Base-by-base conservation (phyloP, 1,140 invertebrate species). In the Melitaea cinxia region DNA sequence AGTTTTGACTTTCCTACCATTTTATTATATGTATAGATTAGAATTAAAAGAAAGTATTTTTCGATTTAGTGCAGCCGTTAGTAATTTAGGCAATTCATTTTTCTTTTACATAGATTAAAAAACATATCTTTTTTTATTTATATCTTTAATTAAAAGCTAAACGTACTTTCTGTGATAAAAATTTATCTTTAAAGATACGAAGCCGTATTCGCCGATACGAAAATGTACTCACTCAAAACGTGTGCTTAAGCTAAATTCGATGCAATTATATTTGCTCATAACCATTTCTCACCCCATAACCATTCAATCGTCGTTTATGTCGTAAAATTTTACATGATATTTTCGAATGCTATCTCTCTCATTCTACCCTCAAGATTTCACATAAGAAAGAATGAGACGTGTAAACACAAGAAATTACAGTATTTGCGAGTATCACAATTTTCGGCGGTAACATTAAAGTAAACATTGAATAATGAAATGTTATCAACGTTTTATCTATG, bases 321-420 rank as follows among this genome's bases (percentile, higher is more conserved):
- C 83, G 77, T 84, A 80, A 86, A 86, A 81, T 76, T 82, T 86
- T 77, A 84, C 77, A 83, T 72, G 75, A 77, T 75, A 55, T 72
- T 62, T 78, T 78, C 71, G 70, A 68, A n/a, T 63, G 65, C n/a
- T 23, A 49, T 19, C 37, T 42, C 3, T 83, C 80, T 57, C 73
- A 24, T 54, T 82, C 65, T 56, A 64, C 53, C 6, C 30, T 26
- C 15, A 42, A 17, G 15, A 7, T 17, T 9, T 17, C 3, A 14
- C 15, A 17, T 4, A 47, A 53, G 59, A 75, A n/a, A 65, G 65
- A 42, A 69, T 77, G 63, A 68, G 61, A 60, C 30, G 54, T 19
- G 3, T 42, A 42, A 15, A n/a, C n/a, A n/a, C 9, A 17, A 9
- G 9, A 42, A 5, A n/a, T 65, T 55, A 62, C 78, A 81, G 75